phyloP scores from a whole-genome alignment of 2,797 vertebrate genomes.

The Apogon talboti region DNA sequence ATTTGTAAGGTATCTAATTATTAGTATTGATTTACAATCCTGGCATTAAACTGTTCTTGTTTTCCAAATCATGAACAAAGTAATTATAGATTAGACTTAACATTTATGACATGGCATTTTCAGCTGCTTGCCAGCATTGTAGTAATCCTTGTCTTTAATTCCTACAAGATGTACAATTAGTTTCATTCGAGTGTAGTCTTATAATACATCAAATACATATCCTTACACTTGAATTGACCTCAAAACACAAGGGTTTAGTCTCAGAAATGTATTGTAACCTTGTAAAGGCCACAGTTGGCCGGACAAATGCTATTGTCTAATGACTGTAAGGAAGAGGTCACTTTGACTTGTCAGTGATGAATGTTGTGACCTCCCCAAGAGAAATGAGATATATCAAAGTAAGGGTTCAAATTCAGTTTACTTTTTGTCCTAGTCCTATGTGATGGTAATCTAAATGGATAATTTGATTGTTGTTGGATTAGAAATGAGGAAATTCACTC shows the following conservation, averaged over 20 bases:
- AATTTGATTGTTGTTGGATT: too few species aligned
- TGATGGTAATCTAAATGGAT: too few species aligned
- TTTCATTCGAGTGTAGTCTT: too few species aligned
- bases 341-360: neutral
- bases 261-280: neutral
- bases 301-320: neutral
- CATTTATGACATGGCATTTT: neutral
- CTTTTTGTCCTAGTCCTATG: neutral
- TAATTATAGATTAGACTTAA: neutral
- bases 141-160: neutral
- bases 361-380: neutral
- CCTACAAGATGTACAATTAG: too few species aligned
- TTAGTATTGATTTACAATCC: too few species aligned
- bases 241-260: too few species aligned
- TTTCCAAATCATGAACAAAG: too few species aligned
- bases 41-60: too few species aligned
- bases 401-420: neutral
- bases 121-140: neutral
- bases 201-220: neutral
- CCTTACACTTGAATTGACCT: neutral
- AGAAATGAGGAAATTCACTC: too few species aligned
- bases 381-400: neutral
- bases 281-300: neutral
- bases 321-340: neutral
- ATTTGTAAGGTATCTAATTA: too few species aligned